Evolutionary conservation across 1,140 invertebrate species (phyloP).

Genomic region (Zaprionus davidi): DNA sequence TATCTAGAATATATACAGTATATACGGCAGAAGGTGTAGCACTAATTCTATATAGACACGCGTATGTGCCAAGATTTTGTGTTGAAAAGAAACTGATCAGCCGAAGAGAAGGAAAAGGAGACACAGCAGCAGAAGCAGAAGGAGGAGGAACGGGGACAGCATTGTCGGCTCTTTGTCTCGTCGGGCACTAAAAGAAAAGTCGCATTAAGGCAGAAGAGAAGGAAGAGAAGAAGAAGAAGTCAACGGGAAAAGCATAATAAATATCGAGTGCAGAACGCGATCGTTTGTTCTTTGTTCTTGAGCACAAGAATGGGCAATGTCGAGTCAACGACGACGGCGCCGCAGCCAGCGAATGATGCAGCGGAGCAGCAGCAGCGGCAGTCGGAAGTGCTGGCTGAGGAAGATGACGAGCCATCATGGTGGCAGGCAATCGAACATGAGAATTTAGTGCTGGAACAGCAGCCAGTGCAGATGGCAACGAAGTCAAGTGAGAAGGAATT

Average conservation of each 20-base stretch:
- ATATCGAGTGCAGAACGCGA: constrained; percentile 44
- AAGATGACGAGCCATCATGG: constrained; percentile 69
- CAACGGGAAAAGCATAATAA: constrained; percentile 51
- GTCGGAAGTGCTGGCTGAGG: constrained; percentile 1
- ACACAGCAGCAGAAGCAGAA: background rate
- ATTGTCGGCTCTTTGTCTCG: constrained; percentile 44
- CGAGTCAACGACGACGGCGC: constrained; percentile 53
- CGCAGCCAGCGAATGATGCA: constrained; percentile 44
- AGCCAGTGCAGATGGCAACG: constrained; percentile 9
- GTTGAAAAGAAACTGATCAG: constrained; percentile 33
- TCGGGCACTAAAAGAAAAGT: constrained; percentile 46
- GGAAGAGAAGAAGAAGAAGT: constrained; percentile 40
- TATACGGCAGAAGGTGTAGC: constrained; percentile 1
- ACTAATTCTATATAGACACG: constrained; percentile 29
- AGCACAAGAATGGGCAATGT: constrained; percentile 62
- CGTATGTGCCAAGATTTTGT: constrained; percentile 38
- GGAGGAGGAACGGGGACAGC: constrained; percentile 3
- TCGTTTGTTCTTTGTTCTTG: constrained; percentile 58
- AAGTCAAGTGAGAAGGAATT: background rate
- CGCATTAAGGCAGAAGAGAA: constrained; percentile 72
- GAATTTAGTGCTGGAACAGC: constrained; percentile 69
- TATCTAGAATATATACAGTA: constrained; percentile 18
- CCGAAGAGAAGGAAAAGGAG: background rate
- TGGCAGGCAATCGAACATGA: constrained; percentile 80
- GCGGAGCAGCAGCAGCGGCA: constrained; percentile 16